Evolutionary conservation across 2,888 invertebrate species (phyloP).

Genomic region (Tholera decimalis): DNA sequence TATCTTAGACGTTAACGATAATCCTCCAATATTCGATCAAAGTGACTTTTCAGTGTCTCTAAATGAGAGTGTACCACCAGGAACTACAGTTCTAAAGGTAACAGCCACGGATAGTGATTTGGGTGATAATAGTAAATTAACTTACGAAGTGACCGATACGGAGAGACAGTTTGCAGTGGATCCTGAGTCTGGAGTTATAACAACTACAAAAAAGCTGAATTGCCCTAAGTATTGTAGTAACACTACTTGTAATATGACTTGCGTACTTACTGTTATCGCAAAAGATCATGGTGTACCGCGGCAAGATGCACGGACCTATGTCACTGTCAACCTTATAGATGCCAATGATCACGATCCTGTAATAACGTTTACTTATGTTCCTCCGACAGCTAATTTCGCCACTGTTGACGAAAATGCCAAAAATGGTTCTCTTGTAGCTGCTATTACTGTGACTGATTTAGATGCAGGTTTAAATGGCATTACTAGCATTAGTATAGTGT

Average conservation of each 20-base stretch:
- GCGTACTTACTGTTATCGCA: constrained; percentile 98
- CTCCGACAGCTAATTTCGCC: constrained; percentile 95
- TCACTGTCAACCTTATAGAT: constrained; percentile 97
- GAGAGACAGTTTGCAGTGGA: constrained; percentile 98
- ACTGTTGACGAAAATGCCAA: constrained; percentile 98
- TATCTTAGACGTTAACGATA: constrained; percentile 98
- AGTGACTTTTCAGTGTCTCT: constrained; percentile 98
- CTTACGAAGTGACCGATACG: constrained; percentile 96
- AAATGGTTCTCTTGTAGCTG: constrained; percentile 97
- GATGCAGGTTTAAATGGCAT: constrained; percentile 98
- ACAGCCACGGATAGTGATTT: constrained; percentile 98
- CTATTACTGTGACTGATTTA: constrained; percentile 97
- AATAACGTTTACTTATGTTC: constrained; percentile 97
- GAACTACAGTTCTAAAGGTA: constrained; percentile 97
- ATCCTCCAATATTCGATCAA: constrained; percentile 98
- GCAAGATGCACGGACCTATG: constrained; percentile 98
- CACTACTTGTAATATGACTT: constrained; percentile 96
- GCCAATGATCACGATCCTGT: constrained; percentile 98
- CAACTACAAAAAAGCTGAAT: constrained; percentile 95
- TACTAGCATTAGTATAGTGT: constrained; percentile 95
- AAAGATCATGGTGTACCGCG: constrained; percentile 97
- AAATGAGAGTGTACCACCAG: constrained; percentile 98
- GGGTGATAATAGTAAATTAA: constrained; percentile 98
- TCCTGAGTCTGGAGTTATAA: constrained; percentile 97
- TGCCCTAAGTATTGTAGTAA: constrained; percentile 95